A percentile compares a stretch with the other conserved stretches of the same genome.
Evolutionary conservation across 1,140 invertebrate species (phyloP).

Genomic region (Macrotrachela quadricornifera): DNA sequence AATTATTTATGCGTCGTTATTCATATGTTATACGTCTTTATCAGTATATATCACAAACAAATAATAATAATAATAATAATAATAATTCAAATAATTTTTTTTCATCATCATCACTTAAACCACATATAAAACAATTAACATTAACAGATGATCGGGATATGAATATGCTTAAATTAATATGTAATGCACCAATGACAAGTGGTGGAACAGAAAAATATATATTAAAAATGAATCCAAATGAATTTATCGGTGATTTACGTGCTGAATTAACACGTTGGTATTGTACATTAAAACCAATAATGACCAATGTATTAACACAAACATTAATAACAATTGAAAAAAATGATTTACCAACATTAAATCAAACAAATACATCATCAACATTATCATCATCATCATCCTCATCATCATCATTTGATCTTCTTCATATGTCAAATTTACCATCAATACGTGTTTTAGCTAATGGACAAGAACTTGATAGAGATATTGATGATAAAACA

Average conservation of each 20-base stretch:
- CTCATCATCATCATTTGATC: background rate
- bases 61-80: no score
- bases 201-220: constrained; percentile 35
- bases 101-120: background rate
- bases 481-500: constrained; percentile 75
- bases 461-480: constrained; percentile 68
- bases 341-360: background rate
- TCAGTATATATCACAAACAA: no score
- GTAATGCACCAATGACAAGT: constrained; percentile 49
- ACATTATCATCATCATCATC: background rate
- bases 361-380: background rate
- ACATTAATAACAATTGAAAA: constrained; percentile 2
- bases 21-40: constrained; percentile 24
- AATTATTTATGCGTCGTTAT: constrained; percentile 60
- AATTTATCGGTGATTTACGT: constrained; percentile 64
- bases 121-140: background rate
- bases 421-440: constrained; percentile 36
- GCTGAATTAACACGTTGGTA: constrained; percentile 83
- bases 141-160: constrained; percentile 3
- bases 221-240: constrained; percentile 43
- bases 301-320: constrained; percentile 15
- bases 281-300: constrained; percentile 37
- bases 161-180: constrained; percentile 35
- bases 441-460: constrained; percentile 71
- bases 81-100: background rate